These are phyloP conservation scores for Oreotrochilus melanogaster DNA, from an alignment of 2,113 vertebrate species.

Conservation along the genomic window DNA sequence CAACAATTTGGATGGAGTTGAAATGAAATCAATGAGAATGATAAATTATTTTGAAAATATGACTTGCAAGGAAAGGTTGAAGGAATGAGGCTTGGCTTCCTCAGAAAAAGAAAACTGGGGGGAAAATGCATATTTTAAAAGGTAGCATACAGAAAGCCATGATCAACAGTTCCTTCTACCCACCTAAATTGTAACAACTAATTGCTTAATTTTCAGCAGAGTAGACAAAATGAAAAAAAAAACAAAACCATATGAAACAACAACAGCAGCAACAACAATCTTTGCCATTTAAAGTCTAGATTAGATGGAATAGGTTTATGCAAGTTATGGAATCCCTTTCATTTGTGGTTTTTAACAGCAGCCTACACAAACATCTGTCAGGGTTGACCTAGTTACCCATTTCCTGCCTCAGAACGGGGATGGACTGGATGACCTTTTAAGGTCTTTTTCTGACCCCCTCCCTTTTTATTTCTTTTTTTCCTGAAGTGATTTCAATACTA, in stretches of 20 bases:
- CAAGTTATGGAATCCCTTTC: conserved; percentile 41
- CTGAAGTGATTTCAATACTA: neutral
- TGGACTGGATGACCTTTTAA: conserved; percentile 12
- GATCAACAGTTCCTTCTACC: neutral
- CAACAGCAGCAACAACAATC: neutral
- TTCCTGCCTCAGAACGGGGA: conserved; percentile 43
- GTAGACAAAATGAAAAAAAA: neutral
- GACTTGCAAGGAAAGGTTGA: neutral
- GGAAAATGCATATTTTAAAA: neutral
- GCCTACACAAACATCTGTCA: conserved; percentile 56
- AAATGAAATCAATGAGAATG: conserved; percentile 36
- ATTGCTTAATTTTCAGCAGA: neutral
- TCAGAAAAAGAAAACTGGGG: neutral
- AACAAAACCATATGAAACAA: too few relatives aligned
- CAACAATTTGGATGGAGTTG: conserved; percentile 15
- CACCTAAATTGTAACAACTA: neutral
- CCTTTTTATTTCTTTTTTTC: rapidly evolving
- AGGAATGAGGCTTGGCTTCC: neutral
- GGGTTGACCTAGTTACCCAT: conserved; percentile 59
- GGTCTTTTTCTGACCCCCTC: neutral
- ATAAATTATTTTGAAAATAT: conserved; percentile 13
- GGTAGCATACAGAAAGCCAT: neutral
- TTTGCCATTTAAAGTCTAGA: conserved; percentile 20
- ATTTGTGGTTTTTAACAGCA: conserved; percentile 52
- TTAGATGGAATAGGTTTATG: conserved; percentile 38